A percentile compares a stretch with the other conserved stretches of the same genome.
Conservation (phyloP, 2,797 vertebrate species). For the Decapterus maruadsi region DNA sequence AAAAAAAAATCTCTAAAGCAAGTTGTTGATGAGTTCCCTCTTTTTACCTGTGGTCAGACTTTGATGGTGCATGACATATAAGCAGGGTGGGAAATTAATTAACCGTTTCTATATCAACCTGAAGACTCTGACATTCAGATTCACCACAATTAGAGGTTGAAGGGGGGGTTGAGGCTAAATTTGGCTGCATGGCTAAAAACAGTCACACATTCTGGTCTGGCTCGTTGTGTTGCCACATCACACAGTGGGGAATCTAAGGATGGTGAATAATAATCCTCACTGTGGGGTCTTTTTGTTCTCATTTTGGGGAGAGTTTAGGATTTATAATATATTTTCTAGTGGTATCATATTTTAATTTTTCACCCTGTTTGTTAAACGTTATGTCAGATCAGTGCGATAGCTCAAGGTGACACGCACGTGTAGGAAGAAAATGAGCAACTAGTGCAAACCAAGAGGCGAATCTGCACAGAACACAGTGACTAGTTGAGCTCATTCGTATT, state of each 20-base stretch:
- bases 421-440: not conserved
- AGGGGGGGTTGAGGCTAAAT: not conserved
- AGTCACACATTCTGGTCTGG: not conserved
- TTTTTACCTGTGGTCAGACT: slow-evolving; percentile 29
- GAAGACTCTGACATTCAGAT: slow-evolving; percentile 10
- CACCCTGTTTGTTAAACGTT: slow-evolving; percentile 46
- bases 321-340: slow-evolving; percentile 22
- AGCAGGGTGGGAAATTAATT: slow-evolving; percentile 57
- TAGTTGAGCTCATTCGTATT: slow-evolving; percentile 34
- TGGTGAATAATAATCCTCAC: not conserved
- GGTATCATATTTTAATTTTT: slow-evolving; percentile 41
- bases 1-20: slow-evolving; percentile 10
- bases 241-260: slow-evolving; percentile 10
- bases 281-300: not conserved
- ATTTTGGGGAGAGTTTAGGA: not conserved
- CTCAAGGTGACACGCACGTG: not conserved
- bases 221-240: not conserved
- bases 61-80: slow-evolving; percentile 45
- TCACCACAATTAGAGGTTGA: not conserved
- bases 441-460: not conserved
- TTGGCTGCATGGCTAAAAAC: not conserved
- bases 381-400: slow-evolving; percentile 18
- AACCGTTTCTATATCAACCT: slow-evolving; percentile 28
- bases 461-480: not conserved
- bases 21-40: slow-evolving; percentile 21